A percentile compares a stretch with the other conserved stretches of the same genome.
These are phyloP conservation scores for Oncorhynchus masou DNA, from an alignment of 2,113 vertebrate species.

Conservation along the genomic window DNA sequence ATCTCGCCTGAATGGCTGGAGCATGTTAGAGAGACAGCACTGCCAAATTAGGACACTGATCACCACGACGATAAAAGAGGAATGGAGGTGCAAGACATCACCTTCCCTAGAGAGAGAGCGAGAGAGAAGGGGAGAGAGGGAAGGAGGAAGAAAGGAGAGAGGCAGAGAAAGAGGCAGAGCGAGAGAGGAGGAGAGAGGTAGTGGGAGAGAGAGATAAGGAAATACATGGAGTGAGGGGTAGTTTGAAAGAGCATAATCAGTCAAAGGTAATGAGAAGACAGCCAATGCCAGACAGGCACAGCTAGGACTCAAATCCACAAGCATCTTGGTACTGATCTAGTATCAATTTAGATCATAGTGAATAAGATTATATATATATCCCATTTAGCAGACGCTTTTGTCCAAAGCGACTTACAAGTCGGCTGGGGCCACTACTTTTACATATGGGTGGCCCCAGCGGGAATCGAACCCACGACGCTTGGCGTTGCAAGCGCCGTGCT, in stretches of 20 bases:
- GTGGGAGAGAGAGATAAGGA: background rate
- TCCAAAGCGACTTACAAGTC: too few relatives aligned
- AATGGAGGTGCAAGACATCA: constrained; percentile 14
- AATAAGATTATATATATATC: too few relatives aligned
- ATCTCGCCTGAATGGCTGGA: background rate
- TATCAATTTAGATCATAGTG: too few relatives aligned
- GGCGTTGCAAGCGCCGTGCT: too few relatives aligned
- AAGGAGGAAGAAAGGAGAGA: background rate
- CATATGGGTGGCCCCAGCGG: too few relatives aligned
- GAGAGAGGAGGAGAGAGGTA: background rate
- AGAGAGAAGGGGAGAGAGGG: background rate
- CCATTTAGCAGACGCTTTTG: too few relatives aligned
- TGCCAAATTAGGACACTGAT: constrained; percentile 40
- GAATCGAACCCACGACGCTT: too few relatives aligned
- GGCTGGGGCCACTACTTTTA: too few relatives aligned
- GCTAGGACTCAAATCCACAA: background rate
- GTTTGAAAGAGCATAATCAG: background rate
- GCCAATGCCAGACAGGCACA: background rate
- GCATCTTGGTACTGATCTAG: too few relatives aligned
- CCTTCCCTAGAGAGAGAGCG: background rate
- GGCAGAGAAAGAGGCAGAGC: background rate
- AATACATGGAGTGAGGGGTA: background rate
- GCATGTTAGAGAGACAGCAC: constrained; percentile 18
- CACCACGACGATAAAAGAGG: constrained; percentile 14
- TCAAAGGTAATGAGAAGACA: background rate